Evolutionary conservation across 2,797 vertebrate genomes (phyloP).

Genomic region (Sebastes nivosus): DNA sequence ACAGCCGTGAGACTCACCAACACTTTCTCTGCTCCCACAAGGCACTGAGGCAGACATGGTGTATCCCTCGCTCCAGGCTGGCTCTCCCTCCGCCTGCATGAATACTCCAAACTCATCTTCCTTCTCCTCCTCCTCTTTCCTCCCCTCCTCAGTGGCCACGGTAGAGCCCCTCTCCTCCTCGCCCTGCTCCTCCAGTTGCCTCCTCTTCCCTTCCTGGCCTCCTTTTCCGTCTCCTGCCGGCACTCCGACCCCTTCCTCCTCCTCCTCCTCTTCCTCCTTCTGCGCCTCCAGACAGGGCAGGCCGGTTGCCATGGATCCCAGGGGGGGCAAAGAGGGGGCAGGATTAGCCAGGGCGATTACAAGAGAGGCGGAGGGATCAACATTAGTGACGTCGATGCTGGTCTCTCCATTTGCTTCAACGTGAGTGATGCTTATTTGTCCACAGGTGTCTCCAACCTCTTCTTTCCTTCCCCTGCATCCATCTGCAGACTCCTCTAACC

Average conservation of each 20-base stretch:
- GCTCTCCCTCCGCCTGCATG: slow-evolving; percentile 79
- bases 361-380: slow-evolving; percentile 48
- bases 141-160: slow-evolving; percentile 60
- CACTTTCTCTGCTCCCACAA: slow-evolving; percentile 66
- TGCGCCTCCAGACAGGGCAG: slow-evolving; percentile 57
- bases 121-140: slow-evolving; percentile 29
- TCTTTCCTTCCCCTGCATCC: not conserved
- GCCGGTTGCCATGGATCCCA: slow-evolving; percentile 75
- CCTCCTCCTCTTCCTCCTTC: slow-evolving; percentile 6
- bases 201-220: slow-evolving; percentile 29
- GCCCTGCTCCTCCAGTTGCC: slow-evolving; percentile 38
- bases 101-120: slow-evolving; percentile 84
- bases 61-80: slow-evolving; percentile 65
- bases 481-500: slow-evolving; percentile 8
- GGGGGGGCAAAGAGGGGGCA: slow-evolving; percentile 56
- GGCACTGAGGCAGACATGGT: slow-evolving; percentile 70
- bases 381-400: not conserved
- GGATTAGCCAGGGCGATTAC: slow-evolving; percentile 66
- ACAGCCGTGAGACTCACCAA: slow-evolving; percentile 71
- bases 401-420: not conserved
- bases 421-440: not conserved
- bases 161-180: slow-evolving; percentile 60
- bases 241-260: slow-evolving; percentile 12
- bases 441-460: slow-evolving; percentile 5
- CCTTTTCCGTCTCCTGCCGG: not conserved